Evolutionary conservation across 2,888 invertebrate species (phyloP).

Genomic region (Agrochola circellaris): DNA sequence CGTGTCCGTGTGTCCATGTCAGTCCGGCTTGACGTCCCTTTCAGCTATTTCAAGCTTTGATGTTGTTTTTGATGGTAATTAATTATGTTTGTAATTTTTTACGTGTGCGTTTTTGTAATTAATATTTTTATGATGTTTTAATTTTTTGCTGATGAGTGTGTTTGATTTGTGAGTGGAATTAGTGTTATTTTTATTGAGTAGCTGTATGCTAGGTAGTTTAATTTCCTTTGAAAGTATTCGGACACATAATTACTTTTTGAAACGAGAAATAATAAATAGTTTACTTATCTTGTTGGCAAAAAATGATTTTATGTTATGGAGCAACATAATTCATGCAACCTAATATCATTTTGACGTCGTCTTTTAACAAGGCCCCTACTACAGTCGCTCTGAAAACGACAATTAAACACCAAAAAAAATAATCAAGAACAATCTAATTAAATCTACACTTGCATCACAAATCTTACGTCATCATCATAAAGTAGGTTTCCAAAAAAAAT

Average conservation of each 20-base stretch:
- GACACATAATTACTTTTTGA: neutral
- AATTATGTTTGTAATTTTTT: conserved; percentile 57
- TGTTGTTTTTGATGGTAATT: conserved; percentile 62
- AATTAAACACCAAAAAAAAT: neutral
- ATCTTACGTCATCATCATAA: conserved; percentile 32
- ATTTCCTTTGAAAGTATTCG: conserved; percentile 6
- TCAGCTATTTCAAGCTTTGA: conserved; percentile 64
- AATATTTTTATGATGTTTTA: conserved; percentile 36
- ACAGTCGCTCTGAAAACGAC: neutral
- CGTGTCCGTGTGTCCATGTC: conserved; percentile 66
- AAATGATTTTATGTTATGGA: neutral
- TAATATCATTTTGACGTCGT: neutral
- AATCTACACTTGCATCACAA: neutral
- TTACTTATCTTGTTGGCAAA: neutral
- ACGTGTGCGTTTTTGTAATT: conserved; percentile 42
- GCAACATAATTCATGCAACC: no score
- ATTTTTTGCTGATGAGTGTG: conserved; percentile 22
- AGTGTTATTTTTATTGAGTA: conserved; percentile 11
- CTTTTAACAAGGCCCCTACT: neutral
- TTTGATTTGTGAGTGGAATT: conserved; percentile 9
- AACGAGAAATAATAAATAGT: neutral
- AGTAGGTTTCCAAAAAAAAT: neutral
- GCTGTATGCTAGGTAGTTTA: neutral
- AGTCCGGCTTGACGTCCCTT: conserved; percentile 64
- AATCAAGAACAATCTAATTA: neutral